Conservation (phyloP, 2,888 invertebrate genomes). For the Yponomeuta cagnagella region DNA sequence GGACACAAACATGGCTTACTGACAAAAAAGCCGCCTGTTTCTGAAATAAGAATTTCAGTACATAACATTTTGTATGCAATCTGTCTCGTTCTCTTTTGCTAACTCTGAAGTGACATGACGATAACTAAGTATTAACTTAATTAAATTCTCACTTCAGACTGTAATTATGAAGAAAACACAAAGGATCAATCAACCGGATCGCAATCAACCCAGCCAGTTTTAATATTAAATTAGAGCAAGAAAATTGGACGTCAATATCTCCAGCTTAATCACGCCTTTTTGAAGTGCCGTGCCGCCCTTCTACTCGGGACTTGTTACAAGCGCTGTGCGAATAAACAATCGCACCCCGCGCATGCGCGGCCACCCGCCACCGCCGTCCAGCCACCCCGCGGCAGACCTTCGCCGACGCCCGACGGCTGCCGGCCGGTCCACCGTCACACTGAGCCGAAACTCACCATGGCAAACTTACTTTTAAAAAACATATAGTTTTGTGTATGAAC, state of each 20-base stretch:
- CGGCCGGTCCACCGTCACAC: not conserved
- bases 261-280: not conserved
- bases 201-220: not conserved
- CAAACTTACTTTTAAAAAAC: slow-evolving; percentile 15
- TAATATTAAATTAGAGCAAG: not conserved
- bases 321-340: not conserved
- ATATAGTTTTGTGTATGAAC: not conserved
- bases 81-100: too few species aligned
- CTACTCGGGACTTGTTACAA: not conserved
- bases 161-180: too few species aligned
- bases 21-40: too few species aligned
- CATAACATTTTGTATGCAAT: too few species aligned
- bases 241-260: not conserved
- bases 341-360: not conserved
- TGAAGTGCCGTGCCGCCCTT: not conserved
- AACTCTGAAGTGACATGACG: too few species aligned
- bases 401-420: not conserved
- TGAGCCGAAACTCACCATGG: not conserved
- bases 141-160: too few species aligned
- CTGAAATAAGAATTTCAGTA: too few species aligned
- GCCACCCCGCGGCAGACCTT: not conserved
- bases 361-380: not conserved
- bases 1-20: too few species aligned
- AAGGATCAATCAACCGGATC: too few species aligned
- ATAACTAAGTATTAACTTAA: too few species aligned